These are phyloP conservation scores for Nymphalis io DNA, from an alignment of 1,140 invertebrate species.

Conservation along the genomic window DNA sequence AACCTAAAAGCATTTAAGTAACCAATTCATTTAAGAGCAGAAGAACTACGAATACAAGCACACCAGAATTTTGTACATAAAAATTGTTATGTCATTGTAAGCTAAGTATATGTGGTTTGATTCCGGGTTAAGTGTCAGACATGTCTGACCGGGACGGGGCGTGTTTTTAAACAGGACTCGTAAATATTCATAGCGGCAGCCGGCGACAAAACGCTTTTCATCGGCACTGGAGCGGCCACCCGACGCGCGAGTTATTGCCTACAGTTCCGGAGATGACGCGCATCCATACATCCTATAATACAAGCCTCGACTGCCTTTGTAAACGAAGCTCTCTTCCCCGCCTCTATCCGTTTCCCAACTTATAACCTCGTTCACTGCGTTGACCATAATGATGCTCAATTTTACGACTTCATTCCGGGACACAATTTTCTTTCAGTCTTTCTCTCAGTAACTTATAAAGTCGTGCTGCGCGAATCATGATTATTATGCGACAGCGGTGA, in stretches of 20 bases:
- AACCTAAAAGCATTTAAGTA: no score
- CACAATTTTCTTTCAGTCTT: conserved; percentile 63
- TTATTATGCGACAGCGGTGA: conserved; percentile 58
- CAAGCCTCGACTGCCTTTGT: conserved; percentile 12
- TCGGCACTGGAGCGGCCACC: conserved; percentile 52
- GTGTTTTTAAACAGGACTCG: conserved; percentile 54
- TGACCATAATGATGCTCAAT: conserved; percentile 41
- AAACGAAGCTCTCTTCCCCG: conserved; percentile 21
- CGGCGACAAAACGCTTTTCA: conserved; percentile 69
- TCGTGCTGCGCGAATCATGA: conserved; percentile 67
- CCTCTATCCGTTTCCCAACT: conserved; percentile 14
- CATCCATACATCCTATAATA: conserved; percentile 37
- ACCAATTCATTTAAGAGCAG: no score
- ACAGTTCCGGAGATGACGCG: conserved; percentile 47
- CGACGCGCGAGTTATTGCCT: conserved; percentile 60
- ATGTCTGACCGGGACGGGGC: conserved; percentile 42
- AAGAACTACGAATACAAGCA: no score
- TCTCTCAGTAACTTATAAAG: conserved; percentile 60
- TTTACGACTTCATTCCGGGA: conserved; percentile 57
- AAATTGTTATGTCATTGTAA: conserved; percentile 30
- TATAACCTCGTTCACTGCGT: conserved; percentile 39
- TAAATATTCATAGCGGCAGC: conserved; percentile 68
- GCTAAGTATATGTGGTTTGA: conserved; percentile 43
- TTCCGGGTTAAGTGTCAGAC: conserved; percentile 43
- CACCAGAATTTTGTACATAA: no score